Base-by-base conservation (phyloP, 2,888 invertebrate genomes). In the Drosophila testacea region DNA sequence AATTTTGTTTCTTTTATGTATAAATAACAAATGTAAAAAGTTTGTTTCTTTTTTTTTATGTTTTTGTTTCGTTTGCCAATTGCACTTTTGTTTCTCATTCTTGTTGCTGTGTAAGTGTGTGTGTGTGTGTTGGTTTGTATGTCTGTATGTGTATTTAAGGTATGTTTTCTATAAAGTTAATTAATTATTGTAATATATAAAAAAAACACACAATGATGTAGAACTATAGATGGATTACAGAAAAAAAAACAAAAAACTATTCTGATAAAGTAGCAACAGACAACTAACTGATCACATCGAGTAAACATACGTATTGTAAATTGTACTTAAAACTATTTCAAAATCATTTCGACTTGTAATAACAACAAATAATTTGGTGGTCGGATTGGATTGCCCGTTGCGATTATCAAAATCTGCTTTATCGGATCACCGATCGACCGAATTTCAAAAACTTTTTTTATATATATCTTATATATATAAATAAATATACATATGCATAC, bases 251-350 rank as follows among this genome's bases (percentile, higher is more conserved):
- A 55, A 50, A 30, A 66, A 69, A 67, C 64, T 50, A 47, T 61
- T 68, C 69, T 73, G 39, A 62, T 67, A 32, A 65, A 70, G 66
- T 79, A 80, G 82, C 81, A 83, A 83, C 83, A 83, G 81, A 84
- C 73, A 84, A 83, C 71, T 74, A 84, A 83, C 74, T 77, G 70
- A 83, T 82, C 82, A 83, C 83, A 84, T 83, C 74, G 69, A 61
- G 69, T 82, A 79, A 72, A 85, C 65, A 55, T 74, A 77, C 48
- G 39, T 64, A 69, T 70, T 55, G 51, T 62, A 69, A 55, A 60
- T 67, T 79, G 42, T 42, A 62, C 81, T 79, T 83, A 83, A 68
- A 78, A 78, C 83, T 85, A 83, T 67, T 60, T 81, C 59, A 73
- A 76, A 83, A 83, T 74, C 73, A 84, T 77, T 74, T 50, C 11